Evolutionary conservation across 2,113 vertebrate genomes (phyloP).

Genomic region (Eulacestoma nigropectus): DNA sequence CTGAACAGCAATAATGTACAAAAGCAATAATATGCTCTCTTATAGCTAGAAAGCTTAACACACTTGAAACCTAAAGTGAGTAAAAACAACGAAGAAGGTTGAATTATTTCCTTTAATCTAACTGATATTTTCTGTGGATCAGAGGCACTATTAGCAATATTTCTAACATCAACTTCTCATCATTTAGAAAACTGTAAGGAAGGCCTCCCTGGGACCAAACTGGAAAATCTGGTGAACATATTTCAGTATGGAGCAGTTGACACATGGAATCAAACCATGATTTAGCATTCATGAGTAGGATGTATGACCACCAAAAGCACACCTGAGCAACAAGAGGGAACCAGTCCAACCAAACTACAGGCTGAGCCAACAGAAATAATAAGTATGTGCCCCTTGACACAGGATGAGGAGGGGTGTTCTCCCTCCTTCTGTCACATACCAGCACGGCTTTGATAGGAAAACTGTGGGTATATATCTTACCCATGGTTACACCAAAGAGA

Average conservation of each 20-base stretch:
- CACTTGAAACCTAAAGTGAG: background rate
- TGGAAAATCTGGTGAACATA: background rate
- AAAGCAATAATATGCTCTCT: background rate
- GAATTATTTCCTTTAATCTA: background rate
- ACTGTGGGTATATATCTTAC: background rate
- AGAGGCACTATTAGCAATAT: background rate
- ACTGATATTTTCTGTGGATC: background rate
- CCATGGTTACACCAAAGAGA: background rate
- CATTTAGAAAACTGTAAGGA: background rate
- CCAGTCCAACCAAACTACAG: background rate
- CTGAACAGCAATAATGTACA: background rate
- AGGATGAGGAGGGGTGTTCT: background rate
- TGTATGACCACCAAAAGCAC: background rate
- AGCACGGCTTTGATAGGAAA: background rate
- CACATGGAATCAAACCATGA: background rate
- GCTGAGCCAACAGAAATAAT: background rate
- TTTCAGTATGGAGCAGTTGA: background rate
- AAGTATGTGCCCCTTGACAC: background rate
- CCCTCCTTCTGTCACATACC: background rate
- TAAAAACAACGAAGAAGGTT: background rate
- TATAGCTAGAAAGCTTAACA: background rate
- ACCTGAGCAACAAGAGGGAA: background rate
- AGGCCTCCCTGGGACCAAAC: background rate
- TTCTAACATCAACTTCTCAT: background rate
- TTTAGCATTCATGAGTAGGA: background rate